Percentiles rank a stretch among this genome's conserved stretches.
Conservation (phyloP, 2,113 vertebrate species). For the Rynchops niger region DNA sequence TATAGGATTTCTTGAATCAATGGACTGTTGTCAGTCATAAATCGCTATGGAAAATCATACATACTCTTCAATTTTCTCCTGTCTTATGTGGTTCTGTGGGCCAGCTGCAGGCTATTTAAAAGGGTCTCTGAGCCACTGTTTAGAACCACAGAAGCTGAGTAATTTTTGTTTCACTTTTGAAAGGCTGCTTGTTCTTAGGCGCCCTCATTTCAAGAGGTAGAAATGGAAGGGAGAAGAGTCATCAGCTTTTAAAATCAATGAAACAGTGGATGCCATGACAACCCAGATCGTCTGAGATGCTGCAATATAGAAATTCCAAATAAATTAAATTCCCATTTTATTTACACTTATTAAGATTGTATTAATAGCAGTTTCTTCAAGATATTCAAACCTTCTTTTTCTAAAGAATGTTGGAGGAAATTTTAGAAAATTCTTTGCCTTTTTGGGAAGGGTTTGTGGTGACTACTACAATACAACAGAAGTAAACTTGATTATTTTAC, state of each 20-base stretch:
- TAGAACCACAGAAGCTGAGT: not conserved
- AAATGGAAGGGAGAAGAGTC: not conserved
- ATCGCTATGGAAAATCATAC: not conserved
- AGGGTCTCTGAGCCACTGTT: not conserved
- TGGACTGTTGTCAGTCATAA: not conserved
- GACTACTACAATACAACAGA: not conserved
- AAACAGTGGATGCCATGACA: slow-evolving; percentile 5
- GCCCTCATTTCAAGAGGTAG: not conserved
- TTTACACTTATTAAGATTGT: not conserved
- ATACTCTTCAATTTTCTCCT: not conserved
- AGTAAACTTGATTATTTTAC: not conserved
- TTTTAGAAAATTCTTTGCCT: not conserved
- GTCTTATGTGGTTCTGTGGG: not conserved
- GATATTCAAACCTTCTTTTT: not conserved
- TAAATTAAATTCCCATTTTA: not conserved
- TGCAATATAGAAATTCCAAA: not conserved
- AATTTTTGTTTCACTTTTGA: slow-evolving; percentile 18
- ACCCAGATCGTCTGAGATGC: not conserved
- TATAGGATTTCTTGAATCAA: not conserved
- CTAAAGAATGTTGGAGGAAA: not conserved
- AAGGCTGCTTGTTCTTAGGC: not conserved
- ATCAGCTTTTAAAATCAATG: slow-evolving; percentile 21
- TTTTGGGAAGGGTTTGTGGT: not conserved
- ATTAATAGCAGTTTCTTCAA: not conserved
- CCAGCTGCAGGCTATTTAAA: slow-evolving; percentile 6